A percentile compares a stretch with the other conserved stretches of the same genome.
Conservation (phyloP, 2,888 invertebrate genomes). For the Oasisia sp. region DNA sequence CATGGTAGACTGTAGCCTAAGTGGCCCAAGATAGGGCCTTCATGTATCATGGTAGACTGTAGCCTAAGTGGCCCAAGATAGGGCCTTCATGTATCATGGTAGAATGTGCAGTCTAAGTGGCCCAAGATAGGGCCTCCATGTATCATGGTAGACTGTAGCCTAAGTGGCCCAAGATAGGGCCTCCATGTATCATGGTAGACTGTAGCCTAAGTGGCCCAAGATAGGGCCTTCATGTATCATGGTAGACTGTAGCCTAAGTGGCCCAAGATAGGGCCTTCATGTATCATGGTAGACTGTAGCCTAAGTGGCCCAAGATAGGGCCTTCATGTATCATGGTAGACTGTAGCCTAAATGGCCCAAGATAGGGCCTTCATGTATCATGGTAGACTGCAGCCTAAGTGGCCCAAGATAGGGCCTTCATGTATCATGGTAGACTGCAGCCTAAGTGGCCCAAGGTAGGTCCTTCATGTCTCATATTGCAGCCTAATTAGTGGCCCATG, state of each 20-base stretch:
- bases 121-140: slow-evolving; percentile 77
- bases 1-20: slow-evolving; percentile 85
- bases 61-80: slow-evolving; percentile 97
- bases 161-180: slow-evolving; percentile 90
- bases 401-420: too few species aligned
- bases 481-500: too few species aligned
- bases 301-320: too few species aligned
- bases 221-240: slow-evolving; percentile 67
- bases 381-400: too few species aligned
- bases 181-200: slow-evolving; percentile 70
- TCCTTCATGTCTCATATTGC: too few species aligned
- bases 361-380: not conserved
- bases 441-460: too few species aligned
- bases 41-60: slow-evolving; percentile 74
- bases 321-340: too few species aligned
- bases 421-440: too few species aligned
- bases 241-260: too few species aligned
- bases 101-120: slow-evolving; percentile 95
- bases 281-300: too few species aligned
- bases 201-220: slow-evolving; percentile 96
- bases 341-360: too few species aligned
- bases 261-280: too few species aligned
- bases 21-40: slow-evolving; percentile 86
- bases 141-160: slow-evolving; percentile 81
- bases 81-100: slow-evolving; percentile 54